Percentiles rank a stretch among this genome's conserved stretches.
Evolutionary conservation across 2,113 vertebrate species (phyloP).

Genomic region (Aix galericulata): DNA sequence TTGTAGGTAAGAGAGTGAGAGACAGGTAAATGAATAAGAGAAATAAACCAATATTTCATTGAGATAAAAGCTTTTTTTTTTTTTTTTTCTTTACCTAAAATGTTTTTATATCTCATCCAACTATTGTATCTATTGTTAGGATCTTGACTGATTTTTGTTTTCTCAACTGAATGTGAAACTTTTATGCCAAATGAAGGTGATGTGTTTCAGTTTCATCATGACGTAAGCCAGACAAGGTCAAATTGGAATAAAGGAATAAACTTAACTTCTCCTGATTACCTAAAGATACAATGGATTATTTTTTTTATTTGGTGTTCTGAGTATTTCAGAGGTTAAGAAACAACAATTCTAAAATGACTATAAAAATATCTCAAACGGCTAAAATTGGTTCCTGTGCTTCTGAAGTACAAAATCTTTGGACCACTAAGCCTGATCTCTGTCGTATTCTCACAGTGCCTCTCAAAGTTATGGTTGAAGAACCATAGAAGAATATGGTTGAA

Average conservation of each 20-base stretch:
- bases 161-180: not conserved
- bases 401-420: not conserved
- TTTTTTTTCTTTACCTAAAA: not conserved
- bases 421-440: not conserved
- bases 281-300: not conserved
- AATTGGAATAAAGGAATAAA: not conserved
- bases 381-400: not conserved
- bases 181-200: not conserved
- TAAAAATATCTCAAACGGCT: not conserved
- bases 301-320: not conserved
- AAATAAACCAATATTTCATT: not conserved
- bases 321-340: not conserved
- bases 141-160: not conserved
- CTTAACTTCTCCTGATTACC: not conserved
- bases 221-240: not conserved
- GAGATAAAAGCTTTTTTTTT: not conserved
- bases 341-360: not conserved
- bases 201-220: not conserved
- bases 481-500: too few relatives aligned
- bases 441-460: not conserved
- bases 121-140: not conserved
- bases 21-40: not conserved
- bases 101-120: not conserved
- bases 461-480: accelerated
- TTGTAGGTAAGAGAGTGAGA: not conserved